Evolutionary conservation across 2,888 invertebrate species (phyloP), one percentile per base, ranked within the genome.

Genomic region (Drosophila borborema): DNA sequence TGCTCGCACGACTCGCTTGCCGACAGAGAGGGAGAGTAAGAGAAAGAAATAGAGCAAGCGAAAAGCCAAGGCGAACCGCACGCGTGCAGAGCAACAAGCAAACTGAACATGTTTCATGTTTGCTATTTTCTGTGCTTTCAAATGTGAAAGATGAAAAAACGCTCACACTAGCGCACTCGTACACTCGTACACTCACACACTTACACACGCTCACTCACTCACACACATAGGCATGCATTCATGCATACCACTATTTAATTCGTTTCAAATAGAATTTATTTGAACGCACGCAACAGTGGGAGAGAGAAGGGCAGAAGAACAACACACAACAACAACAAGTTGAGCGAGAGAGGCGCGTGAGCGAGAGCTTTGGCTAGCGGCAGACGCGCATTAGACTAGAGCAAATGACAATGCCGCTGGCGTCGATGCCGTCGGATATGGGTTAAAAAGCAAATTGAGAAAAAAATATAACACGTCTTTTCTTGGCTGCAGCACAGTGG

Each of bases 21-120:
- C 16, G 10, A n/a, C 23, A n/a, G 59, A 53, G 23, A 14, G 6
- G 1, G 18, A 34, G 34, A 58, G 6, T 6, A 28, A 28, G 5
- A 45, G n/a, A 23, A 9, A 36, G 20, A 20, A 8, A 36, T 10
- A 45, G 20, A 48, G 1, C 31, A 54, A 55, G 34, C 64, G 62
- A 55, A 41, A 58, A 63, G 45, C 31, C 68, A 56, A 60, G 49
- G 60, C 77, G 80, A 91, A 90, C 91, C 81, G 90, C 70, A 88
- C 90, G 89, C 91, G 89, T 77, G 73, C 66, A 76, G 82, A 82
- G 89, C 90, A 90, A 90, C 91, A 86, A 91, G 82, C 91, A 78
- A 91, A 90, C 90, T 90, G 86, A 90, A 90, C 83, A 77, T 89
- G 81, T 79, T 80, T 83, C 72, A 87, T 85, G 81, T 90, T 78